These are phyloP conservation scores for Sardina pilchardus DNA, from an alignment of 2,113 vertebrate genomes.

Conservation along the genomic window DNA sequence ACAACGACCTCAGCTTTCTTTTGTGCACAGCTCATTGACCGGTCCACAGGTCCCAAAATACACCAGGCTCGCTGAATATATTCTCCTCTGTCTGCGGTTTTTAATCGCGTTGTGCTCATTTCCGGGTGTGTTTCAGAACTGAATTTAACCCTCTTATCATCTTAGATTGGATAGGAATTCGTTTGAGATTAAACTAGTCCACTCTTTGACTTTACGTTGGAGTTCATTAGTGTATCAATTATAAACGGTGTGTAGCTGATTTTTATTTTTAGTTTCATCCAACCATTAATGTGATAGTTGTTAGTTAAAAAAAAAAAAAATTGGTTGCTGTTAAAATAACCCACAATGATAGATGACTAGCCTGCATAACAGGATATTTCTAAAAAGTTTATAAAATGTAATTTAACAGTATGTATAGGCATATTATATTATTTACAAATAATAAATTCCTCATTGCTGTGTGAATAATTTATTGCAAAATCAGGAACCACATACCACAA, in stretches of 20 bases:
- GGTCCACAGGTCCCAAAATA: not conserved
- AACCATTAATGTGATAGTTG: too few relatives aligned
- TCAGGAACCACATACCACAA: not conserved
- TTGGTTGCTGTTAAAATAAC: too few relatives aligned
- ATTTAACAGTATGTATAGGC: too few relatives aligned
- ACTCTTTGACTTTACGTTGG: not conserved
- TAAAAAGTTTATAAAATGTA: not conserved
- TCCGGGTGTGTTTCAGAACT: not conserved
- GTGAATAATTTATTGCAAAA: not conserved
- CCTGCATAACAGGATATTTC: too few relatives aligned
- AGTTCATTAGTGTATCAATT: not conserved
- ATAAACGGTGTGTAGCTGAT: too few relatives aligned
- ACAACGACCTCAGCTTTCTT: slow-evolving; percentile 3
- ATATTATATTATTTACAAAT: not conserved
- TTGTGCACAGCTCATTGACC: not conserved
- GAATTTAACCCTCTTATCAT: not conserved
- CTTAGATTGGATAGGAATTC: not conserved
- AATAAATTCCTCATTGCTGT: not conserved
- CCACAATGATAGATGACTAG: too few relatives aligned
- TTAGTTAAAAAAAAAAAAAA: too few relatives aligned
- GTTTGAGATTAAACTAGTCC: not conserved
- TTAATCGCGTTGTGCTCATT: not conserved
- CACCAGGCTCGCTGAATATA: not conserved
- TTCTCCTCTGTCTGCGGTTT: not conserved
- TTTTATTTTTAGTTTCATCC: too few relatives aligned